Base-by-base conservation (phyloP, 2,113 vertebrate species). In the Psittacus erithacus region DNA sequence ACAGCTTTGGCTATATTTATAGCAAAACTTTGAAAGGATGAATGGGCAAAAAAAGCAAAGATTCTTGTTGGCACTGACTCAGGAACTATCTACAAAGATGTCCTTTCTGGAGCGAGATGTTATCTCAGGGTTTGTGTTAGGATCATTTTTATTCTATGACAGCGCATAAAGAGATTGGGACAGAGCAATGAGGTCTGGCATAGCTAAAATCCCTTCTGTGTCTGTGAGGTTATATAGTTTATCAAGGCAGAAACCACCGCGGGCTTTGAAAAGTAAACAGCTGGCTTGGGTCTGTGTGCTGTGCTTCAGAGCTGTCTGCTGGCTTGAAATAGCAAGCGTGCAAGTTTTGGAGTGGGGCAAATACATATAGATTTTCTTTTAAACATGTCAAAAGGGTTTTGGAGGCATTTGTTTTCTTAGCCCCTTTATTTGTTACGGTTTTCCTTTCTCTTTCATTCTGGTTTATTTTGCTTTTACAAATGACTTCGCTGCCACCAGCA, bases 201-300 rank as follows among this genome's bases (percentile, higher is more conserved):
- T 93, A 70, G 90, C 85, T 95, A 88, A 96, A 96, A 94, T 84
- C 96, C 92, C 92, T 90, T 93, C 93, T 92, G 68, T 94, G 90
- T 94, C 91, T 92, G 93, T 95, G 95, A 94, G 94, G 93, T 96
- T 96, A 94, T 95, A 92, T 68, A 97, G 94, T 90, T 96, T 97
- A 94, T 95, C 95, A 95, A 94, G 76, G 83, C 95, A 96, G 92
- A 97, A 96, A 96, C 96, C 96, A 97, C 85, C 50, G 64, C 2
- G 31, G 91, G 85, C 93, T 96, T 91, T 92, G 90, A 96, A 97
- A 97, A 96, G 88, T 74, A 92, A 94, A 94, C 94, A 91, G 91
- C 90, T 94, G 94, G 86, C 82, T 94, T 76, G 93, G 90, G 90
- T 88, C 79, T 95, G 75, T 24, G 88, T 5, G 16, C 82, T 57